These are phyloP conservation scores for Lepeophtheirus nordmannii DNA, from an alignment of 2,888 invertebrate genomes.

Conservation along the genomic window DNA sequence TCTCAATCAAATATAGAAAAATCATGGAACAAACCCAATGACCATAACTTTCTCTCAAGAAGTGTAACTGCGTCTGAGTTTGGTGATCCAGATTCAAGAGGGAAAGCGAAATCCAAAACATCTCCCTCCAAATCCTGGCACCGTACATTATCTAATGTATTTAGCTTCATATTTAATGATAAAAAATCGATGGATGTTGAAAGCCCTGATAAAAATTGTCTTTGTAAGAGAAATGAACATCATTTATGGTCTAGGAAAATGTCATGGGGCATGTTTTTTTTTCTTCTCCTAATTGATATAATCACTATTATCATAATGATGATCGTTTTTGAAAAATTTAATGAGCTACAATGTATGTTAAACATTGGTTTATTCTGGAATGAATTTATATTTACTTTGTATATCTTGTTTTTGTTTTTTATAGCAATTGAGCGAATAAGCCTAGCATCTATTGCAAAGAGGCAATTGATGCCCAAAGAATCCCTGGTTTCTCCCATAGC, in stretches of 20 bases:
- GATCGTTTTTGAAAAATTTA: constrained; percentile 2
- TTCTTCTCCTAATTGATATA: constrained; percentile 12
- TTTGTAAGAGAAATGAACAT: neutral
- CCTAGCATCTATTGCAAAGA: neutral
- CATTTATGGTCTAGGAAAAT: neutral
- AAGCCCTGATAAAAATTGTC: neutral
- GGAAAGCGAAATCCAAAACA: neutral
- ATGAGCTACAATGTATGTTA: neutral
- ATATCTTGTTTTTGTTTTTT: neutral
- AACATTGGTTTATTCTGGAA: neutral
- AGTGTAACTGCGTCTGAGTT: constrained; percentile 18
- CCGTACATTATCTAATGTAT: neutral
- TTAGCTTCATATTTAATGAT: neutral
- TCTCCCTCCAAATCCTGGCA: neutral
- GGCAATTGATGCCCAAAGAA: neutral
- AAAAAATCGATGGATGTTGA: neutral
- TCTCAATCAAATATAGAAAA: too few species aligned
- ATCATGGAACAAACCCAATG: too few species aligned
- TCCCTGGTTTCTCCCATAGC: neutral
- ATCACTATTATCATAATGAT: constrained; percentile 12
- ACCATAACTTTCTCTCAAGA: neutral
- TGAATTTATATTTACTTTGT: neutral
- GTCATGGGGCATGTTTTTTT: constrained; percentile 14
- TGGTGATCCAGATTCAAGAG: constrained; percentile 11
- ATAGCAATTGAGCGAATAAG: neutral